Evolutionary conservation across 2,888 invertebrate genomes (phyloP), one percentile per base, ranked within the genome.

Genomic region (Rhamphomyia laevipes): DNA sequence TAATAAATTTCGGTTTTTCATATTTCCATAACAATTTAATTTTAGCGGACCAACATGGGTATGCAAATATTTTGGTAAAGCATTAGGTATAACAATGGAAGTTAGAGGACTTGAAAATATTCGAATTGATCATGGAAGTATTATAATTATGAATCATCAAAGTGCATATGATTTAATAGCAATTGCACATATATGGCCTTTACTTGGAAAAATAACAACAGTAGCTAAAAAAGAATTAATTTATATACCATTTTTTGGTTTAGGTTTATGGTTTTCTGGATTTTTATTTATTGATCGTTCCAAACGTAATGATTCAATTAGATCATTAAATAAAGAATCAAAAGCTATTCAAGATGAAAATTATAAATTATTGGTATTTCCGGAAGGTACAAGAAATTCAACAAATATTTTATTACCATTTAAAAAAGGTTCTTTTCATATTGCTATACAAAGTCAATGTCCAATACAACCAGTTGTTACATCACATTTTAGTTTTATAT

Each of bases 401-500:
- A 18, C 21, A 37, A 16, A 79, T 30, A 76, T 77, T 44, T 70
- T 93, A 61, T 69, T 90, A 56, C 86, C 89, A 2, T 91, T 93
- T 70, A 89, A 92, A 64, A 93, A 92, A 65, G 92, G 92, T 6
- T 92, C 89, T 12, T 93, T 94, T 72, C 87, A 91, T 69, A 78
- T 91, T 52, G 92, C 93, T 1, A 73, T 90, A 55, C 78, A 80
- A 53, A 83, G 86, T 0, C 78, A 78, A 61, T 78, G 85, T 47
- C 88, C 91, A 4, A 82, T 92, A 53, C 82, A 88, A 61, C 91
- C 92, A 0, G 78, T 91, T 2, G 86, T 89, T 15, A 80, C 88
- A 49, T 87, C 86, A 16, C 72, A 42, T 42, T 42, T 27, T 27
- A 42, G 11, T 15, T 42, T 21, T 21, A 27, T 42, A 27, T 42